Evolutionary conservation across 2,888 invertebrate species (phyloP), one percentile per base, ranked within the genome.

Genomic region (Cremastobaeus sp.): DNA sequence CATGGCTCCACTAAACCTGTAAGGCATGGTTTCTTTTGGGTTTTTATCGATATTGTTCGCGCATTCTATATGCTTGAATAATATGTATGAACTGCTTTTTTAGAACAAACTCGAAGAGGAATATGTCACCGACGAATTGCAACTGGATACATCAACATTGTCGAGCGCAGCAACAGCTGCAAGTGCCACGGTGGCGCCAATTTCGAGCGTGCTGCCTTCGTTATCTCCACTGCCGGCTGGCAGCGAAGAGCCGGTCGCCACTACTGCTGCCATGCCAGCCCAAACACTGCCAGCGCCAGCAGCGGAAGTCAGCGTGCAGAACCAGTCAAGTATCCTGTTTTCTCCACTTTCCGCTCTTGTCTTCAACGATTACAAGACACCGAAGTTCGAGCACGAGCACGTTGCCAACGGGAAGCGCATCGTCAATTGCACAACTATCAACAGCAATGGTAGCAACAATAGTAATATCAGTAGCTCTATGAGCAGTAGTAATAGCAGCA

Each of bases 1-100:
- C n/a, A n/a, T n/a, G n/a, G n/a, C n/a, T n/a, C n/a, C n/a, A n/a
- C 83, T 86, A 86, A 86, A 87, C 85, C 86, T 86, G 86, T 87
- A 86, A 87, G 86, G 86, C 87, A 87, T 86, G 87, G 82, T 86
- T 86, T 84, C 83, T 84, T 86, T 84, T 83, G 82, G 83, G 81
- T 83, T 80, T 76, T 82, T 78, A 77, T 79, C 79, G 76, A n/a
- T 3, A 76, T 76, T 73, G 72, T 18, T 30, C 14, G 9, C 30
- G 5, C n/a, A n/a, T 32, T 3, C 79, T 75, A 79, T 71, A 11
- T 71, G 62, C 68, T 64, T 78, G 45, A 25, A 25, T 8, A 32
- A 70, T 77, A 35, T 50, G 25, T 25, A 37, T 20, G n/a, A 64
- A 77, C 79, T 76, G 47, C 70, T 77, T 81, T 83, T 85, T 76